These are phyloP conservation scores for Origma solitaria DNA, from an alignment of 2,113 vertebrate genomes.

Conservation along the genomic window DNA sequence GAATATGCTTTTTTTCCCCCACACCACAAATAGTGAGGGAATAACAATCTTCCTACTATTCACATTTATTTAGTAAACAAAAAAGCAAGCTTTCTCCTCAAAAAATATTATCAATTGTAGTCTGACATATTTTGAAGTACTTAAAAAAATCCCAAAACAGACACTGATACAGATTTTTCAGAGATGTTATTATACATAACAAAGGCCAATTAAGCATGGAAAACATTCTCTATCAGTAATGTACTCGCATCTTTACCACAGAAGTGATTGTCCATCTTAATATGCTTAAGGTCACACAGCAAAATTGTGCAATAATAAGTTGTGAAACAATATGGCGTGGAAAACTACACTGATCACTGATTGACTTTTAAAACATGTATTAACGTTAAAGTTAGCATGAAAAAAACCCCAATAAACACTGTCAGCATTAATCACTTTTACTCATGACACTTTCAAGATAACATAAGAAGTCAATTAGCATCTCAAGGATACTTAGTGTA, in stretches of 20 bases:
- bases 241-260: neutral
- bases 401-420: neutral
- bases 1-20: neutral
- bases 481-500: neutral
- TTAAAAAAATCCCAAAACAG: neutral
- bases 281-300: neutral
- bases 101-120: neutral
- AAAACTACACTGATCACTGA: neutral
- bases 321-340: neutral
- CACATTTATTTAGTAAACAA: neutral
- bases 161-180: neutral
- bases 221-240: neutral
- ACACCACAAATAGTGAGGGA: neutral
- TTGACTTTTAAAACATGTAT: neutral
- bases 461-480: neutral
- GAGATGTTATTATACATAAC: neutral
- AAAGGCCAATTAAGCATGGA: neutral
- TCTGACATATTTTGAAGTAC: neutral
- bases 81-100: neutral
- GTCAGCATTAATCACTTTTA: neutral
- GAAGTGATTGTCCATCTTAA: neutral
- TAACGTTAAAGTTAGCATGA: neutral
- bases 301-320: neutral
- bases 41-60: neutral
- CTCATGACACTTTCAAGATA: neutral